A percentile compares a stretch with the other conserved stretches of the same genome.
phyloP scores from a whole-genome alignment of 2,797 vertebrate genomes.

The Cephalopachus bancanus region DNA sequence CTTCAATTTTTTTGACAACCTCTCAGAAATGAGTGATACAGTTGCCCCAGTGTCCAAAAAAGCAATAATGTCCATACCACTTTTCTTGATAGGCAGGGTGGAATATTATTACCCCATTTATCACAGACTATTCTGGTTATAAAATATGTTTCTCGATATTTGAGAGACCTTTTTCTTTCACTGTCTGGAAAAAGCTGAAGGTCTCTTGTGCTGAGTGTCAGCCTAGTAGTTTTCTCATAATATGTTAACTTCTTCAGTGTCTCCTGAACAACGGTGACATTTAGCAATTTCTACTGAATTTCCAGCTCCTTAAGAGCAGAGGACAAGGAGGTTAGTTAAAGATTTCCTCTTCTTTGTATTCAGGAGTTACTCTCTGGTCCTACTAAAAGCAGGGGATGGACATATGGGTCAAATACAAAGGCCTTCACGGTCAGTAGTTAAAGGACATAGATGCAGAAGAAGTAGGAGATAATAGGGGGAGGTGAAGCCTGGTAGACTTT shows the following conservation, averaged over 20 bases:
- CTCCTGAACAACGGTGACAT: conserved; percentile 61
- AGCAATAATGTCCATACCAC: conserved; percentile 79
- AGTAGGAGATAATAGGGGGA: background rate
- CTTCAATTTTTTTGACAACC: conserved; percentile 88
- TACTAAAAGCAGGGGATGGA: background rate
- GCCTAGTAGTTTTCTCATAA: conserved; percentile 57
- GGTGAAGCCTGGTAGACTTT: background rate
- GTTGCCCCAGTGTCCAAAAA: conserved; percentile 82
- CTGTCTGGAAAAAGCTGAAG: background rate
- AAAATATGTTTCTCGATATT: conserved; percentile 69
- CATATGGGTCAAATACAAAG: background rate
- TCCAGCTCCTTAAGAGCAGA: conserved; percentile 9
- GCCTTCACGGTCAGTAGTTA: background rate
- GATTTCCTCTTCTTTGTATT: background rate
- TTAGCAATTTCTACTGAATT: conserved; percentile 65
- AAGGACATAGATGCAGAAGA: background rate
- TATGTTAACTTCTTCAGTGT: conserved; percentile 66
- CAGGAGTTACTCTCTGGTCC: background rate
- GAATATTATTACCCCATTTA: conserved; percentile 78
- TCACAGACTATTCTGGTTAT: conserved; percentile 59
- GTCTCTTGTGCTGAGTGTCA: background rate
- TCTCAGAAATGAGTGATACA: conserved; percentile 86
- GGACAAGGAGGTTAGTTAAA: conserved; percentile 3
- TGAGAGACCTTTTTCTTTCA: conserved; percentile 68
- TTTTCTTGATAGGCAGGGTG: conserved; percentile 69